Percentiles rank a stretch among this genome's conserved stretches.
Evolutionary conservation across 2,888 invertebrate species (phyloP).

Genomic region (Drosophila diplacantha): DNA sequence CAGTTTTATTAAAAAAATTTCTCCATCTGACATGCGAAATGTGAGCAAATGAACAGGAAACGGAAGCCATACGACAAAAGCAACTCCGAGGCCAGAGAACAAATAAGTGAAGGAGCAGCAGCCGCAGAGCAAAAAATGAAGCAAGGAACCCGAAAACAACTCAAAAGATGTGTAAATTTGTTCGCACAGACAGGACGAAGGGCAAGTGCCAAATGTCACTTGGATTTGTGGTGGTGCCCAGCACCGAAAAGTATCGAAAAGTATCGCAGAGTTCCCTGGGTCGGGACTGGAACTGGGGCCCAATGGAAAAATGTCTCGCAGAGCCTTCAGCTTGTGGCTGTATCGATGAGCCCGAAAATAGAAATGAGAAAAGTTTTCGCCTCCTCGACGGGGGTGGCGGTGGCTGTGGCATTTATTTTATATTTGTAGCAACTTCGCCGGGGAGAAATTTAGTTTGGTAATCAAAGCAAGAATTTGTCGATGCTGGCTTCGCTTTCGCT

Average conservation of each 20-base stretch:
- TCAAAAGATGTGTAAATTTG: conserved; percentile 68
- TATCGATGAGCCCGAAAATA: conserved; percentile 68
- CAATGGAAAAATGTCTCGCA: conserved; percentile 20
- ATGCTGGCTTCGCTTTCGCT: background rate
- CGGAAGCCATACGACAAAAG: conserved; percentile 66
- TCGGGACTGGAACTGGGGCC: conserved; percentile 4
- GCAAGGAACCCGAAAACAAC: conserved; percentile 36
- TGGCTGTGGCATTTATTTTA: conserved; percentile 55
- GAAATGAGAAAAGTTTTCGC: conserved; percentile 73
- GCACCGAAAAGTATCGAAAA: conserved; percentile 38
- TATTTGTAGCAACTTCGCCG: conserved; percentile 47
- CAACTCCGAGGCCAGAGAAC: conserved; percentile 24
- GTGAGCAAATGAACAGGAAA: conserved; percentile 72
- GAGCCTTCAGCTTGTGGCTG: conserved; percentile 33
- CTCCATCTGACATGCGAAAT: conserved; percentile 58
- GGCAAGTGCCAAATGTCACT: conserved; percentile 71
- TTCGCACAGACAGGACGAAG: conserved; percentile 46
- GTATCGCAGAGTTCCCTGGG: conserved; percentile 20
- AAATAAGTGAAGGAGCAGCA: conserved; percentile 20
- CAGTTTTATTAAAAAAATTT: conserved; percentile 68
- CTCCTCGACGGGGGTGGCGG: conserved; percentile 26
- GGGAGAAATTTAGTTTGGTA: conserved; percentile 66
- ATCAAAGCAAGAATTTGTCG: conserved; percentile 54
- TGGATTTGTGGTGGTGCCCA: conserved; percentile 45
- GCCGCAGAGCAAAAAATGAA: conserved; percentile 17